Evolutionary conservation across 1,140 invertebrate species (phyloP), one percentile per base, ranked within the genome.

Genomic region (Pogonognathellus flavescens): DNA sequence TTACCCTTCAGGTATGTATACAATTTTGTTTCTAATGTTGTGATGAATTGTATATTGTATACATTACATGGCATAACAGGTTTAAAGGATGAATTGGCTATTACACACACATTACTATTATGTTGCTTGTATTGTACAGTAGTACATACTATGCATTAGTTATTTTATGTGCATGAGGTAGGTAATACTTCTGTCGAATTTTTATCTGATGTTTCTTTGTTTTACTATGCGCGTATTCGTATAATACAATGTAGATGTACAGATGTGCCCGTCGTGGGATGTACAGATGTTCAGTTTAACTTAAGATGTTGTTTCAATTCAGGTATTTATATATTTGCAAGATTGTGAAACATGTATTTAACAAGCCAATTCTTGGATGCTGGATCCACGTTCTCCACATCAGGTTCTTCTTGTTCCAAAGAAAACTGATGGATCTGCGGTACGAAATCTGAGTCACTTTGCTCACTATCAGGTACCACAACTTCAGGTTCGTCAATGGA

Each of bases 321-420:
- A 76, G 25, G 62, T 66, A 76, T n/a, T 76, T 76, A 76, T 50
- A 88, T 87, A 59, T 88, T 88, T 80, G 82, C 86, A 62, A 88
- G 57, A 60, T 87, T 83, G 31, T 86, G 85, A 52, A 83, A 85
- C 85, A 88, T 86, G 53, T 76, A 87, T 76, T 83, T 84, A 18
- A 83, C 57, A 14, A 88, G 41, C 88, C 88, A 88, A 66, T 88
- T 86, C 85, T 86, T 86, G n/a, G 76, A 41, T 60, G 66, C 72
- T 50, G 82, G 52, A 52, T 85, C 59, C 50, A 53, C 41, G 18
- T 85, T 50, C 53, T 72, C 76, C 11, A 84, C 83, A 18, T 81
- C 76, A 14, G 80, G 86, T 18, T 86, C 82, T 72, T 83, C 81
- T 31, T 85, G 60, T 14, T 83, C 83, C 6, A 76, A 76, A 49